phyloP scores from a whole-genome alignment of 2,113 vertebrate genomes.

The Gulo gulo region DNA sequence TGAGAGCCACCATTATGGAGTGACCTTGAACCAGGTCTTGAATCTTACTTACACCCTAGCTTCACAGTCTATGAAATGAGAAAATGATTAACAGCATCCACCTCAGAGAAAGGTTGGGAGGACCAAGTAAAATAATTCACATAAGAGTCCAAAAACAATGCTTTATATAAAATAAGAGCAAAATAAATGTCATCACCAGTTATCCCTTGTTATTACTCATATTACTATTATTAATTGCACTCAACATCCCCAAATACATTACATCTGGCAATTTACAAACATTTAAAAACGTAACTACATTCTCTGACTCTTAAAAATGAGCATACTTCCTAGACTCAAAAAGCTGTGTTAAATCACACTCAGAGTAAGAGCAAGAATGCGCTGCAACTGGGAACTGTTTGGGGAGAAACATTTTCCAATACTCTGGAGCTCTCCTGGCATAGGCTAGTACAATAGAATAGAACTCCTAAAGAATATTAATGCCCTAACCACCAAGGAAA shows the following conservation, averaged over 20 bases:
- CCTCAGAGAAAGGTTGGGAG: not conserved
- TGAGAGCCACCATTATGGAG: not conserved
- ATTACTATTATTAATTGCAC: constrained; percentile 5
- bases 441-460: not conserved
- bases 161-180: not conserved
- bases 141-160: not conserved
- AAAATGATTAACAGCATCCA: not conserved
- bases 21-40: not conserved
- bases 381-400: not conserved
- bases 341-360: not conserved
- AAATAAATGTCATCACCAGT: not conserved
- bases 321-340: not conserved
- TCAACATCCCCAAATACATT: not conserved
- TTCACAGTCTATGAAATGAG: not conserved
- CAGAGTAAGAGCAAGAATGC: not conserved
- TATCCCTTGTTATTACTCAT: not conserved
- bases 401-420: not conserved
- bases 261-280: not conserved
- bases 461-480: not conserved
- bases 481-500: not conserved
- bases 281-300: not conserved
- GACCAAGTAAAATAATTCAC: not conserved
- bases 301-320: constrained; percentile 19
- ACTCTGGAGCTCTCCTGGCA: not conserved
- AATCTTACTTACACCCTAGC: not conserved